Base-by-base conservation (phyloP, 2,888 invertebrate species). In the Troides helena region DNA sequence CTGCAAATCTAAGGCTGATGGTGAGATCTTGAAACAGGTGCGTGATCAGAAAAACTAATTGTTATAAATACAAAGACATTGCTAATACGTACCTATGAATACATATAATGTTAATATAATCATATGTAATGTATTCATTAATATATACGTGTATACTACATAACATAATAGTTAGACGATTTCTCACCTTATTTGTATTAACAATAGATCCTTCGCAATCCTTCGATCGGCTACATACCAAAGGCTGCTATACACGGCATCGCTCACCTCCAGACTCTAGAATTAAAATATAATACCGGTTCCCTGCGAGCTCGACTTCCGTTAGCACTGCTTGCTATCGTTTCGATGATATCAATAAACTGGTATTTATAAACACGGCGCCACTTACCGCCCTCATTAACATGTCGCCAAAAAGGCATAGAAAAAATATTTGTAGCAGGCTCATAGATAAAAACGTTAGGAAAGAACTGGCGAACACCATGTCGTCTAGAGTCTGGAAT, bases 381-480 rank as follows among this genome's bases (percentile, higher is more conserved):
- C 70, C 17, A 78, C 80, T 73, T 74, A 87, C 87, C 46, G 85
- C 81, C 56, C 72, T 76, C 80, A 78, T 83, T 67, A 87, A 72
- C 74, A 80, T 76, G 66, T 87, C 86, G 6, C 82, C 86, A 59
- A 83, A 86, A 72, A 80, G 81, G 63, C 87, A 86, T 2, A 86
- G 72, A 46, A 82, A 81, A 70, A 81, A 85, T 7, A 85, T 80
- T 73, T 86, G 87, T 73, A 85, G 74, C 43, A 86, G 63, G 4
- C 79, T 80, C 82, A 83, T 80, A 62, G 77, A 76, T n/a, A 87
- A 74, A 58, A 87, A 86, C 0, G 77, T 79, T 1, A 84, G 21
- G 57, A 80, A 86, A 0, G 82, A 79, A 8, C 83, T 70, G 2
- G 79, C 72, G 3, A 77, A 73, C 0, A 73, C 76, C 3, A 80